A percentile compares a stretch with the other conserved stretches of the same genome.
Evolutionary conservation across 2,888 invertebrate genomes (phyloP).

Genomic region (Megaustenia siamemsis): DNA sequence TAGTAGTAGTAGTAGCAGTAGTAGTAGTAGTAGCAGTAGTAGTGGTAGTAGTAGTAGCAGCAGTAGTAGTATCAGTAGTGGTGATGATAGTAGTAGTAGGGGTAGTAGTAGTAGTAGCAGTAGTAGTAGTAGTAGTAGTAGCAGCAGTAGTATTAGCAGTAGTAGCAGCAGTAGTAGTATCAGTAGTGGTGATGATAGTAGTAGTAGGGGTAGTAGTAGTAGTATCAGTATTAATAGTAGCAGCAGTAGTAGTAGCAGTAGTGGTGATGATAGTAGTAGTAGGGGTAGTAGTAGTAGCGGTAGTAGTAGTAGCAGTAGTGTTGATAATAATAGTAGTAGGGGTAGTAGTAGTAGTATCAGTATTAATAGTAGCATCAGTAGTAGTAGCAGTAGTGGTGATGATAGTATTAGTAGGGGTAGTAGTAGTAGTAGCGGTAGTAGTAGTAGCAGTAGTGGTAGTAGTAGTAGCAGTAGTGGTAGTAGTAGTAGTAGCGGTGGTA

Average conservation of each 20-base stretch:
- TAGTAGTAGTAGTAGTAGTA: constrained; percentile 1
- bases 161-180: neutral
- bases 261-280: neutral
- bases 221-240: neutral
- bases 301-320: constrained; percentile 17
- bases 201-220: constrained; percentile 2
- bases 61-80: neutral
- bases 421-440: constrained; percentile 15
- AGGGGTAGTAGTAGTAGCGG: neutral
- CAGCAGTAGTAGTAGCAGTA: neutral
- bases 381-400: constrained; percentile 25
- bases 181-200: neutral
- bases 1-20: constrained; percentile 21
- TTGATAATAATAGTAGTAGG: constrained; percentile 16
- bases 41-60: constrained; percentile 24
- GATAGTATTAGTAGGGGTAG: constrained; percentile 12
- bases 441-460: constrained; percentile 29
- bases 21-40: constrained; percentile 26
- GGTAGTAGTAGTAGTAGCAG: constrained; percentile 29
- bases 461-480: neutral
- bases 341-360: constrained; percentile 29
- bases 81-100: neutral
- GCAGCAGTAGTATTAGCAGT: neutral
- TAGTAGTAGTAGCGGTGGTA: neutral
- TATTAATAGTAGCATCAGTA: constrained; percentile 8